Evolutionary conservation across 2,113 vertebrate species (phyloP).

Genomic region (Pangasianodon gigas): DNA sequence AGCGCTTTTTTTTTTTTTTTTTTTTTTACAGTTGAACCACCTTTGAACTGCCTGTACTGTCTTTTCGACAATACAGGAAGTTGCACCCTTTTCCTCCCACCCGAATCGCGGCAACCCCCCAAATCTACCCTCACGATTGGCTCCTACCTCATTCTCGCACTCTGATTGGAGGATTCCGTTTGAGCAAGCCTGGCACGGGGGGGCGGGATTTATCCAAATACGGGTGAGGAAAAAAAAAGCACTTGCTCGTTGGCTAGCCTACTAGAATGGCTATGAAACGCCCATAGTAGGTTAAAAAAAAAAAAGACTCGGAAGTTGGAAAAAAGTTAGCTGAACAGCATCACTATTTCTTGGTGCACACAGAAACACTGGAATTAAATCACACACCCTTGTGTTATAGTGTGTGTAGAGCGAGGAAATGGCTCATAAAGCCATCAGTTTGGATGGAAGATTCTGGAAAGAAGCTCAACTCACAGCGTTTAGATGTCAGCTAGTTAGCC

Average conservation of each 20-base stretch:
- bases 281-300: background rate
- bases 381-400: background rate
- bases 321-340: background rate
- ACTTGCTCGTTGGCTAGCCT: background rate
- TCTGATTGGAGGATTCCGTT: conserved; percentile 5
- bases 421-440: no score
- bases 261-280: background rate
- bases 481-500: background rate
- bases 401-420: background rate
- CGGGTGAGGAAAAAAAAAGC: background rate
- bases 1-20: background rate
- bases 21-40: no score
- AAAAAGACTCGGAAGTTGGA: conserved; percentile 16
- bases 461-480: background rate
- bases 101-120: background rate
- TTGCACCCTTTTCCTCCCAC: background rate
- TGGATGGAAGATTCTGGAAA: background rate
- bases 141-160: background rate
- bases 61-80: conserved; percentile 19
- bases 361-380: background rate
- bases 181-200: background rate
- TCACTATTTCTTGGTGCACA: background rate
- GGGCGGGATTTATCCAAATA: conserved; percentile 1
- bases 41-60: no score
- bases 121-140: background rate